Conservation (phyloP, 2,888 invertebrate genomes). For the Timema cristinae region DNA sequence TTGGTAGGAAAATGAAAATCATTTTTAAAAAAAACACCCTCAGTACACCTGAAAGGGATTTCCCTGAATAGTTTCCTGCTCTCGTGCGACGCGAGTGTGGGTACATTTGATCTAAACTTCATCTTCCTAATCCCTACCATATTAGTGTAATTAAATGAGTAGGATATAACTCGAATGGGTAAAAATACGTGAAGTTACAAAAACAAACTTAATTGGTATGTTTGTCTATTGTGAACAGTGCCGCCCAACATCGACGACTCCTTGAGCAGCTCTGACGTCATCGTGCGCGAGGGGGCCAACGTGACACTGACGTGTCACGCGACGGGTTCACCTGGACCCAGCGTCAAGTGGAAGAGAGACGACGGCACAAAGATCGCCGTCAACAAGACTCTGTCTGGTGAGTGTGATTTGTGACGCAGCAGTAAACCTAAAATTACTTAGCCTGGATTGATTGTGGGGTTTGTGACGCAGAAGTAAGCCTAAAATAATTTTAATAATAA, state of each 20-base stretch:
- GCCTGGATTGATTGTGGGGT: too few relatives aligned
- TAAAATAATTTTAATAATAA: too few relatives aligned
- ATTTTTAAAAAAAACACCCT: too few relatives aligned
- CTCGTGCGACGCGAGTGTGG: too few relatives aligned
- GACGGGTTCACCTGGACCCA: slow-evolving; percentile 82
- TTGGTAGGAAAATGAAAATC: too few relatives aligned
- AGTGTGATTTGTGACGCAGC: slow-evolving; percentile 36
- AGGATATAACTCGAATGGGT: background rate
- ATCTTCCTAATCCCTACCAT: background rate
- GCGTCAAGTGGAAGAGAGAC: slow-evolving; percentile 88
- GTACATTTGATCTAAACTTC: too few relatives aligned
- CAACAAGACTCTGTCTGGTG: slow-evolving; percentile 77
- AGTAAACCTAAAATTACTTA: background rate
- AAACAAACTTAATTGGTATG: background rate
- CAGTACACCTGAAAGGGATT: too few relatives aligned
- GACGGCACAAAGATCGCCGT: slow-evolving; percentile 82
- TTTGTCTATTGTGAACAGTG: slow-evolving; percentile 53
- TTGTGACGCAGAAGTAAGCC: too few relatives aligned
- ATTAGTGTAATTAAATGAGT: background rate
- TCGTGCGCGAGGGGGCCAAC: slow-evolving; percentile 85
- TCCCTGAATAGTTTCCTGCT: too few relatives aligned
- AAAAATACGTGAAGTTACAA: background rate
- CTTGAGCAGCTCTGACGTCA: slow-evolving; percentile 85
- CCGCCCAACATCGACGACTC: slow-evolving; percentile 91
- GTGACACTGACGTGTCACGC: slow-evolving; percentile 85